A percentile compares a stretch with the other conserved stretches of the same genome.
phyloP scores from a whole-genome alignment of 2,888 invertebrate species.

The Lysandra bellargus region DNA sequence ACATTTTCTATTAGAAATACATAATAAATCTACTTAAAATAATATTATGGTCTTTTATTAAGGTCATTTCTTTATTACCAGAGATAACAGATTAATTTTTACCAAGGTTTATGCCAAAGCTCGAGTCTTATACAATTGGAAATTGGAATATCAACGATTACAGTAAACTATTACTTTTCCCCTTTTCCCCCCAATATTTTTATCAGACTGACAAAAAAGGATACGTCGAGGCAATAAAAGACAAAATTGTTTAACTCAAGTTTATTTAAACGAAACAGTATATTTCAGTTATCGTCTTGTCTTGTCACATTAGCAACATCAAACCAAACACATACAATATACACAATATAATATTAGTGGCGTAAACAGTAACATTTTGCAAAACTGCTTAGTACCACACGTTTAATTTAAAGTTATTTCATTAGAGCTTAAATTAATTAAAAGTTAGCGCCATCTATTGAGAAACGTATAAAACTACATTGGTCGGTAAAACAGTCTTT shows the following conservation, averaged over 20 bases:
- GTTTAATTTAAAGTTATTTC: background rate
- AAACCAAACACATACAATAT: conserved; percentile 21
- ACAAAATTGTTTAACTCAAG: conserved; percentile 5
- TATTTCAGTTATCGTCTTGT: background rate
- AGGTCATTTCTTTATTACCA: background rate
- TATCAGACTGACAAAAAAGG: background rate
- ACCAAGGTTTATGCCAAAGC: too few species aligned
- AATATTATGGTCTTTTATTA: background rate
- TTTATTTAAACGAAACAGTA: conserved; percentile 27
- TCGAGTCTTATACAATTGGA: too few species aligned
- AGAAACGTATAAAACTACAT: background rate
- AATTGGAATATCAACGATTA: too few species aligned
- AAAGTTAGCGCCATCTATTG: background rate
- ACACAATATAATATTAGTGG: background rate
- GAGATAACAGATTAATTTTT: background rate
- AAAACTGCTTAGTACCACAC: background rate
- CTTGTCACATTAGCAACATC: conserved; percentile 24
- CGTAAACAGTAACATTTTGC: background rate
- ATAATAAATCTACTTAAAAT: conserved; percentile 6
- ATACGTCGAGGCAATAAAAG: background rate
- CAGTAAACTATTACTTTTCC: background rate
- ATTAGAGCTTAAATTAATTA: background rate
- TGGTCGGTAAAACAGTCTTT: conserved; percentile 13
- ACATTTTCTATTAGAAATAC: background rate
- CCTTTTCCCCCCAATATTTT: background rate